A percentile compares a stretch with the other conserved stretches of the same genome.
phyloP scores from a whole-genome alignment of 2,113 vertebrate species.

The Oreochromis niloticus region DNA sequence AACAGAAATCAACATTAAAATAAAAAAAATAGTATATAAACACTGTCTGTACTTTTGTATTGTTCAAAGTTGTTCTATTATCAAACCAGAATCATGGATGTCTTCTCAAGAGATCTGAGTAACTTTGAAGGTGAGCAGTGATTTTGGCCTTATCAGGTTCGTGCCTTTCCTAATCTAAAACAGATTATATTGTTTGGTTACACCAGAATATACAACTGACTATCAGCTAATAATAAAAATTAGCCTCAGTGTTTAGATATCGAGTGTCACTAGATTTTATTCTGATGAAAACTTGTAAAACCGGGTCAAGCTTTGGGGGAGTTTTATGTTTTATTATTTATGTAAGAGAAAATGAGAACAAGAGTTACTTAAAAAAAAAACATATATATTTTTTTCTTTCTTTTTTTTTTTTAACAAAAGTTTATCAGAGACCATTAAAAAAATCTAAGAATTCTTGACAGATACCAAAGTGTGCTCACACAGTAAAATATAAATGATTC shows the following conservation, averaged over 20 bases:
- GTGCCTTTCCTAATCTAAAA: constrained; percentile 8
- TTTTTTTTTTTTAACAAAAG: neutral
- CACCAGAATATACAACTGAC: constrained; percentile 22
- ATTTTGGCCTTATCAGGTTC: neutral
- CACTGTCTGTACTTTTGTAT: neutral
- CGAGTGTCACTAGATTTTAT: neutral
- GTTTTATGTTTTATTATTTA: neutral
- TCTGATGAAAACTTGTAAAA: neutral
- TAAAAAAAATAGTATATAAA: neutral
- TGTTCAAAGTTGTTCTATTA: neutral
- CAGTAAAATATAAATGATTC: neutral
- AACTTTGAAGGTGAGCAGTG: neutral
- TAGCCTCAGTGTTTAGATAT: neutral
- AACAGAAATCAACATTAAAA: neutral
- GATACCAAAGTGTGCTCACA: neutral
- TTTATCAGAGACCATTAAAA: neutral
- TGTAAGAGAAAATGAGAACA: neutral
- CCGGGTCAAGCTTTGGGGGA: neutral
- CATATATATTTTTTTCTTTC: neutral
- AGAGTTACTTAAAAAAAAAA: neutral
- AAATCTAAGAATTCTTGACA: neutral
- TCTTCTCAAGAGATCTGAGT: neutral
- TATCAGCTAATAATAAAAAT: neutral
- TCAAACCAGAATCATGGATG: neutral
- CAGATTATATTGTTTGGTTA: constrained; percentile 37